Evolutionary conservation across 2,888 invertebrate species (phyloP).

Genomic region (Eupithecia subumbrata): DNA sequence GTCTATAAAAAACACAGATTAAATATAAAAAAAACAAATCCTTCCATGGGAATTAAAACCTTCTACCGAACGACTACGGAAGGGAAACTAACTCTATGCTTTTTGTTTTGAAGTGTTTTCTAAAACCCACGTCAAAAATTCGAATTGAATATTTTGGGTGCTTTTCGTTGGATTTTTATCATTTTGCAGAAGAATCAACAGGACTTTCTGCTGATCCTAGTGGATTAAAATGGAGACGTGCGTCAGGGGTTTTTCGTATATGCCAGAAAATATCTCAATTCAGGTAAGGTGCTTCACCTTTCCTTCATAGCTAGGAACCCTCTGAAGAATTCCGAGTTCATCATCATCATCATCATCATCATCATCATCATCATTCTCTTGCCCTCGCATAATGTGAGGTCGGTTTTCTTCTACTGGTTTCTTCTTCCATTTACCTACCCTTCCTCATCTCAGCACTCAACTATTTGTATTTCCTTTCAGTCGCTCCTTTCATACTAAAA

Average conservation of each 20-base stretch:
- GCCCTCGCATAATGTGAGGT: neutral
- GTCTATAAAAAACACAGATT: too few relatives aligned
- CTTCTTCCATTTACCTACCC: neutral
- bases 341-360: neutral
- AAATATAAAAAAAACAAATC: too few relatives aligned
- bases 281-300: neutral
- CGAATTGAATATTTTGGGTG: neutral
- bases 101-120: too few relatives aligned
- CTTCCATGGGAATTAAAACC: too few relatives aligned
- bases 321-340: neutral
- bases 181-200: constrained; percentile 1
- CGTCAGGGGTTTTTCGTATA: constrained; percentile 70
- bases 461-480: too few relatives aligned
- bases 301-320: neutral
- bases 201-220: neutral
- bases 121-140: neutral
- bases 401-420: neutral
- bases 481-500: too few relatives aligned
- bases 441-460: too few relatives aligned
- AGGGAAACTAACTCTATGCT: too few relatives aligned
- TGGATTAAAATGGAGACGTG: constrained; percentile 58
- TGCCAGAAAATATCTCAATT: constrained; percentile 54
- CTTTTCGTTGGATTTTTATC: neutral
- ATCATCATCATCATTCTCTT: neutral
- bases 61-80: too few relatives aligned